Evolutionary conservation across 2,888 invertebrate species (phyloP).

Genomic region (Dorcus parallelipipedus): DNA sequence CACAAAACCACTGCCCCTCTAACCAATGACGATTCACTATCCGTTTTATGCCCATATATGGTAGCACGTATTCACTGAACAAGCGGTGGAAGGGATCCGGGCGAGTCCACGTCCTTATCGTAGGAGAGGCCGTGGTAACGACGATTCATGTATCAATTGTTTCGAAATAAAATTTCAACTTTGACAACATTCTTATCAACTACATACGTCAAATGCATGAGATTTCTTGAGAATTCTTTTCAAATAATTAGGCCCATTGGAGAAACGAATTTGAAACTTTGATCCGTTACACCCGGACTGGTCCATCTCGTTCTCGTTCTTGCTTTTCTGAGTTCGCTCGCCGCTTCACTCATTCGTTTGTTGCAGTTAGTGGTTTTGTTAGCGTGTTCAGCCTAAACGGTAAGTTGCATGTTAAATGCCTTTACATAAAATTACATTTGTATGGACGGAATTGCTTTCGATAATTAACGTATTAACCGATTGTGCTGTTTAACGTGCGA

Average conservation of each 20-base stretch:
- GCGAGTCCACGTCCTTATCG: slow-evolving; percentile 40
- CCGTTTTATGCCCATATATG: slow-evolving; percentile 81
- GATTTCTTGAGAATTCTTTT: neutral
- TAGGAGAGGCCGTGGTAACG: slow-evolving; percentile 36
- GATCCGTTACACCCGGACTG: slow-evolving; percentile 29
- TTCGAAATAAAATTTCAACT: slow-evolving; percentile 18
- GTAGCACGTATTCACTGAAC: slow-evolving; percentile 51
- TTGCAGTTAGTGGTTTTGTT: slow-evolving; percentile 44
- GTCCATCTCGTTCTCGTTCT: slow-evolving; percentile 31
- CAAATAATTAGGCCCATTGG: neutral
- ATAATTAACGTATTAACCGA: too few relatives aligned
- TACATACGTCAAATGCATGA: slow-evolving; percentile 11
- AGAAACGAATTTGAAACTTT: slow-evolving; percentile 14
- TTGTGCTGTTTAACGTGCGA: neutral
- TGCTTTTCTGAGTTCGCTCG: slow-evolving; percentile 35
- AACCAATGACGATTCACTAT: slow-evolving; percentile 64
- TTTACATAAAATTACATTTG: neutral
- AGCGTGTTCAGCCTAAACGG: slow-evolving; percentile 42
- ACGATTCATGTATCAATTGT: slow-evolving; percentile 8
- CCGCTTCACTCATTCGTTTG: slow-evolving; percentile 46
- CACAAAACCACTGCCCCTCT: slow-evolving; percentile 38
- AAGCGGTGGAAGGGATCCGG: slow-evolving; percentile 51
- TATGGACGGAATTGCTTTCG: too few relatives aligned
- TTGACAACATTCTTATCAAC: slow-evolving; percentile 18
- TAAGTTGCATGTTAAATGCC: slow-evolving; percentile 29